Conservation (phyloP, 2,888 invertebrate genomes). For the Elegia similella region DNA sequence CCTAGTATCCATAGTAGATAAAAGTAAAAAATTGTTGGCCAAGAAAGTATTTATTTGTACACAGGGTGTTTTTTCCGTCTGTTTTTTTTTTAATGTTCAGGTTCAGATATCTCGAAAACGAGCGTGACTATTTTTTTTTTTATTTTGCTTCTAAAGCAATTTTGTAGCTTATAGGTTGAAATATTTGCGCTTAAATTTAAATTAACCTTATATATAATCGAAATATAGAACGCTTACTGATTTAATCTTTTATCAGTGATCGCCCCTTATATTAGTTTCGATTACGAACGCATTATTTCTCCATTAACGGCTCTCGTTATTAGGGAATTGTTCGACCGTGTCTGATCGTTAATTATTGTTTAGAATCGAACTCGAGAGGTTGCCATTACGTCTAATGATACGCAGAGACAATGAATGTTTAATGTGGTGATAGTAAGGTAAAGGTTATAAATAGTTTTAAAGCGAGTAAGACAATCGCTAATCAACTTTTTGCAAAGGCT, state of each 20-base stretch:
- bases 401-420: not conserved
- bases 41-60: no score
- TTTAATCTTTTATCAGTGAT: not conserved
- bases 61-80: no score
- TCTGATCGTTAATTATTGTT: not conserved
- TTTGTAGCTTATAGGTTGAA: no score
- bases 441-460: not conserved
- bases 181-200: no score
- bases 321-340: not conserved
- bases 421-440: not conserved
- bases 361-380: not conserved
- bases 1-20: no score
- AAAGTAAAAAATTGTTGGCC: no score
- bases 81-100: no score
- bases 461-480: not conserved
- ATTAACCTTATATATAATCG: not conserved
- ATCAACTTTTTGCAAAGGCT: no score
- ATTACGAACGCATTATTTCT: not conserved
- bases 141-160: no score
- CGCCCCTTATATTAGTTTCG: constrained; percentile 18
- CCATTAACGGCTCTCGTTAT: not conserved
- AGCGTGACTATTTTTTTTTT: no score
- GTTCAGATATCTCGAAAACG: no score
- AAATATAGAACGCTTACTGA: not conserved
- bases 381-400: not conserved